Evolutionary conservation across 1,140 invertebrate species (phyloP), one percentile per base, ranked within the genome.

Genomic region (Dendroctonus ponderosae): DNA sequence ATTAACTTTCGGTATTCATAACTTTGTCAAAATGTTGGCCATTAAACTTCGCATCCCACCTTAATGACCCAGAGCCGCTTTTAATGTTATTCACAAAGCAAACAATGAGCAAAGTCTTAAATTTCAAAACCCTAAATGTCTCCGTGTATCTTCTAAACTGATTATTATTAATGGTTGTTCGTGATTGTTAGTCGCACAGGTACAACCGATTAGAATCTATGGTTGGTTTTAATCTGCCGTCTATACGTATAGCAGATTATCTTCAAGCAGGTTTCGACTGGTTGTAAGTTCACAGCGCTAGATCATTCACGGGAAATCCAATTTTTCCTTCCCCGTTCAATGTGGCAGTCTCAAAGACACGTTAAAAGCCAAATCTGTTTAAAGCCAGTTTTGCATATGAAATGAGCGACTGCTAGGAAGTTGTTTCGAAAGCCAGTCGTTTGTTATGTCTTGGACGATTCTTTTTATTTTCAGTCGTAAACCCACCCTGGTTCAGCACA

Each of bases 141-240:
- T 26, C 26, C 26, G 26, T 26, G 26, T 26, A 26, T 26, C 26
- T 26, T 26, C 26, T 26, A 26, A 26, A 26, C 43, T 66, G 63
- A 66, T 66, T 66, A 52, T 66, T 66, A 66, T 66, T 66, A 58
- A 66, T 66, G 63, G 39, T 66, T 41, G n/a, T 52, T 56, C 14
- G 37, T 59, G 44, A 49, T 43, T 42, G 53, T 66, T 59, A 59
- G 63, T 66, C 63, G 14, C 54, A 66, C 54, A 58, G 54, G 46
- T 59, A 50, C n/a, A 58, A n/a, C 63, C 50, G 63, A 66, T 66
- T 66, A 66, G 42, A 56, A 57, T 66, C 43, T 59, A 53, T 50
- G 61, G 50, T 42, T 54, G 26, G 37, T 9, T n/a, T 56, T 40
- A 56, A 56, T 56, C 53, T 56, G 53, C 26, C 53, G 43, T 46